These are phyloP conservation scores for Cyrtorhinus lividipennis DNA, from an alignment of 1,140 invertebrate genomes.

Conservation along the genomic window DNA sequence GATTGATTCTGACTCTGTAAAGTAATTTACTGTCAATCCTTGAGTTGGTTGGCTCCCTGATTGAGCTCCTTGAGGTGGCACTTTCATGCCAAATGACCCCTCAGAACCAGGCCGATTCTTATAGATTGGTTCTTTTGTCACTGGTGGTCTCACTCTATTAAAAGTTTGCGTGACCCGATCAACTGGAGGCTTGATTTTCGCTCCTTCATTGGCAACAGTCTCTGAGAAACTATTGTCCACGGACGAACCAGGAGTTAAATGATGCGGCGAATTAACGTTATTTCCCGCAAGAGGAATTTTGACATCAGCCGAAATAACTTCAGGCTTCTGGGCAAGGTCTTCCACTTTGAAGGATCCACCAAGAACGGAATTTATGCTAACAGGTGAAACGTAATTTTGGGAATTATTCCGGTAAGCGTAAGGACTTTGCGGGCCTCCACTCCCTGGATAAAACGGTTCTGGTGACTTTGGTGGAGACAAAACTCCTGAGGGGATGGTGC, in stretches of 20 bases:
- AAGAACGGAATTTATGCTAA: slow-evolving; percentile 22
- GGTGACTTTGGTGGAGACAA: slow-evolving; percentile 22
- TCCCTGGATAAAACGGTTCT: slow-evolving; percentile 3
- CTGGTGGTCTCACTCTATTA: neutral
- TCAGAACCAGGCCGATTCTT: neutral
- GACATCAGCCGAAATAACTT: slow-evolving; percentile 26
- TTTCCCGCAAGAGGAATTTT: slow-evolving; percentile 21
- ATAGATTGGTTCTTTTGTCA: too few species aligned
- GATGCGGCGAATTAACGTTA: neutral
- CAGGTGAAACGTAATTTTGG: slow-evolving; percentile 3
- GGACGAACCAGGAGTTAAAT: neutral
- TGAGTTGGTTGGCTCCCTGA: neutral
- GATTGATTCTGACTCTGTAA: neutral
- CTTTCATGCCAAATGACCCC: neutral
- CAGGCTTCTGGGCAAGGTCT: slow-evolving; percentile 23
- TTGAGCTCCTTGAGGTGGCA: neutral
- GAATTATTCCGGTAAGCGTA: slow-evolving; percentile 12
- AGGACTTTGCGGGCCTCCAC: slow-evolving; percentile 12
- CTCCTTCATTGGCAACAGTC: neutral
- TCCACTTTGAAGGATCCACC: slow-evolving; percentile 22
- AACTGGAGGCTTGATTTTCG: neutral
- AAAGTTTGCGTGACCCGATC: neutral
- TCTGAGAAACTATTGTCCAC: neutral
- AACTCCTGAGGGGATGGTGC: slow-evolving; percentile 18
- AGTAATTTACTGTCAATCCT: neutral